These are phyloP conservation scores for Melanophora roralis DNA, from an alignment of 2,888 invertebrate species.

Conservation along the genomic window DNA sequence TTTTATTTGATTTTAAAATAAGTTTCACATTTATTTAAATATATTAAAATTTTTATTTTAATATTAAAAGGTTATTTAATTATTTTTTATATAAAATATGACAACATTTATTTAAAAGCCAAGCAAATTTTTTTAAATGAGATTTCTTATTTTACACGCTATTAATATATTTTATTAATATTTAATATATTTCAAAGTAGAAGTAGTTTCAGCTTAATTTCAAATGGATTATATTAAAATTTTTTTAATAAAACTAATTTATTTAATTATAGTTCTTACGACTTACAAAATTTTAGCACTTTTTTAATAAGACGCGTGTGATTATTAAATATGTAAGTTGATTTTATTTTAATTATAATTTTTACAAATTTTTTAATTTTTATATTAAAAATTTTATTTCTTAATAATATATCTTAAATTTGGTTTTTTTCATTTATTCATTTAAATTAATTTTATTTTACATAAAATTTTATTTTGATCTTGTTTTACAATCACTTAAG, in stretches of 20 bases:
- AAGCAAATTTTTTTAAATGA: constrained; percentile 8
- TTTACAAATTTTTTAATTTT: not conserved
- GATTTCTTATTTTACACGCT: constrained; percentile 19
- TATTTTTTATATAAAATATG: constrained; percentile 26
- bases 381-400: not conserved
- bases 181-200: not conserved
- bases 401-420: not conserved
- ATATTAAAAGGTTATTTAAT: not conserved
- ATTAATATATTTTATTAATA: not conserved
- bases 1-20: not conserved
- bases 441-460: not conserved
- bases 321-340: too few species aligned
- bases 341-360: not conserved
- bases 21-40: constrained; percentile 24
- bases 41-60: constrained; percentile 2
- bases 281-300: constrained; percentile 30
- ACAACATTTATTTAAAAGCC: constrained; percentile 22
- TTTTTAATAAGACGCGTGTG: constrained; percentile 3
- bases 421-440: too few species aligned
- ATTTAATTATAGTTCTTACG: not conserved
- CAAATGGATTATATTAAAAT: not conserved
- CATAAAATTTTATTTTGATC: not conserved
- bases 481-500: not conserved
- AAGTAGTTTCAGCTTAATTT: not conserved
- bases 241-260: not conserved